phyloP scores from a whole-genome alignment of 2,113 vertebrate species.

The Oxyura jamaicensis region DNA sequence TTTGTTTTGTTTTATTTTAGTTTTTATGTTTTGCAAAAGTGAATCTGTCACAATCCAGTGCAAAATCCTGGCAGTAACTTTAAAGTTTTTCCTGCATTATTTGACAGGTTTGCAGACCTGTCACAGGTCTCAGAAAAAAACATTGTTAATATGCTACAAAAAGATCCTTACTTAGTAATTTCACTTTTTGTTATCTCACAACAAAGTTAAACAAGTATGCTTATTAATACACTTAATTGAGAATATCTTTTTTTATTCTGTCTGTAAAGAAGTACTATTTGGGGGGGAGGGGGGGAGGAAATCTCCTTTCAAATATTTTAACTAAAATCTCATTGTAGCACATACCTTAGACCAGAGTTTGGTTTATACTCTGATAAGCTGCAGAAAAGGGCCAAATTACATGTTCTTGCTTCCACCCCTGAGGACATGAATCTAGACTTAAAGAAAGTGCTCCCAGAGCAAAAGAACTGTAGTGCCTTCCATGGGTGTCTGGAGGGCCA shows the following conservation, averaged over 20 bases:
- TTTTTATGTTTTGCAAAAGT: background rate
- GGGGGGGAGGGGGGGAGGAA: too few species aligned
- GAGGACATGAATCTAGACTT: background rate
- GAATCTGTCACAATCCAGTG: background rate
- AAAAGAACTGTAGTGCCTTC: background rate
- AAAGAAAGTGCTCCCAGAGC: background rate
- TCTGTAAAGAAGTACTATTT: background rate
- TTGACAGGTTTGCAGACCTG: background rate
- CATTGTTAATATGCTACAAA: background rate
- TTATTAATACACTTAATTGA: background rate
- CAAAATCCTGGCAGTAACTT: background rate
- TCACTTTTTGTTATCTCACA: background rate
- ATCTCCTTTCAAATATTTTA: background rate
- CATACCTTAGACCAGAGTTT: background rate
- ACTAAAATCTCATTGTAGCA: background rate
- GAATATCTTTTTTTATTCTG: background rate
- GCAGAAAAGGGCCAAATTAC: background rate
- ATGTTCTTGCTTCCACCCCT: background rate
- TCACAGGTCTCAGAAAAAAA: background rate
- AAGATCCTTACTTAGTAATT: background rate
- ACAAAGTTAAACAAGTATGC: background rate
- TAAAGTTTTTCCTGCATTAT: background rate
- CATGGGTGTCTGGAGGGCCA: rapidly evolving
- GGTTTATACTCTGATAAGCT: background rate
- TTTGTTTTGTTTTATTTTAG: background rate